phyloP scores from a whole-genome alignment of 2,113 vertebrate species.

The Uria lomvia region DNA sequence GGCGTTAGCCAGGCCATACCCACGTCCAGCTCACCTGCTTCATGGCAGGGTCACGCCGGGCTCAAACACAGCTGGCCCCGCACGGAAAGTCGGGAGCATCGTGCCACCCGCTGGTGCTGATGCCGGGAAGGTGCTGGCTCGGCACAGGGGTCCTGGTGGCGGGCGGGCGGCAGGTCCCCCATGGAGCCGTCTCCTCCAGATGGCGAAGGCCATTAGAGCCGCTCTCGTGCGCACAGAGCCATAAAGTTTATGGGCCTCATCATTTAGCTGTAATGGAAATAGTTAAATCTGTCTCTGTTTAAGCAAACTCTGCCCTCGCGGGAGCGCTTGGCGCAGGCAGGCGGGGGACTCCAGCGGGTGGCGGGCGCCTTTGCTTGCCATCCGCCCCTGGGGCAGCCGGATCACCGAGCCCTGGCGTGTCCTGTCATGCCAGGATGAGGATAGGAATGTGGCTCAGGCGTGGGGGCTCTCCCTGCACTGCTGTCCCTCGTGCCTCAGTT shows the following conservation, averaged over 20 bases:
- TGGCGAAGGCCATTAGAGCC: conserved; percentile 65
- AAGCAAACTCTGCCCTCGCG: conserved; percentile 66
- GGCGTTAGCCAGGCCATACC: background rate
- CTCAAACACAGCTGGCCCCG: background rate
- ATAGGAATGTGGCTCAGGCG: background rate
- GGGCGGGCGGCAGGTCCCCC: background rate
- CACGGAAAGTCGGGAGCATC: rapidly evolving
- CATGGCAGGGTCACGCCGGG: rapidly evolving
- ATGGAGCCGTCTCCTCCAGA: conserved; percentile 63
- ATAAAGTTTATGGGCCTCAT: conserved; percentile 73
- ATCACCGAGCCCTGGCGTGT: background rate
- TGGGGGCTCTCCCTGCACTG: background rate
- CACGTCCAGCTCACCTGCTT: background rate
- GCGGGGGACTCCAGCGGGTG: background rate
- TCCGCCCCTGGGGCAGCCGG: rapidly evolving
- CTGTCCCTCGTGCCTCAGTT: background rate
- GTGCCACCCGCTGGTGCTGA: background rate
- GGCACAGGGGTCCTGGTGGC: background rate
- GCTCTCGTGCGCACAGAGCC: conserved; percentile 25
- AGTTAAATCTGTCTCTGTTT: conserved; percentile 70
- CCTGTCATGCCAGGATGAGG: rapidly evolving
- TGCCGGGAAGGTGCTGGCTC: background rate
- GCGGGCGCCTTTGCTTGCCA: rapidly evolving
- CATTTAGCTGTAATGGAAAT: conserved; percentile 73
- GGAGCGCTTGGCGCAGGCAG: background rate